Conservation (phyloP, 1,140 invertebrate species). For the Cepaea nemoralis region DNA sequence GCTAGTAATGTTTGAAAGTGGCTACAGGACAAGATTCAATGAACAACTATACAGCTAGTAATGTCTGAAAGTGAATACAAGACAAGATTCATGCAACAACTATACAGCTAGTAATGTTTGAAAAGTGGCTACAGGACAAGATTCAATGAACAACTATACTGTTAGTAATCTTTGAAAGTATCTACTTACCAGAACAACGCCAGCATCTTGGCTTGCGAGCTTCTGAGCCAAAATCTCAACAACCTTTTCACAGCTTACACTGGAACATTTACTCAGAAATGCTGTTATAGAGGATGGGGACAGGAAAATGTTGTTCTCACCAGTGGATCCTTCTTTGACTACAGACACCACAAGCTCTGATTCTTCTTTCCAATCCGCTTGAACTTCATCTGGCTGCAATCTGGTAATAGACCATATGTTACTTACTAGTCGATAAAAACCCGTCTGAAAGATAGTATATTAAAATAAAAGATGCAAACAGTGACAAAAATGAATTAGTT, state of each 20-base stretch:
- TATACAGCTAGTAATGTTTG: no score
- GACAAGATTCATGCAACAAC: no score
- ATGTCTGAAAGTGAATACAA: no score
- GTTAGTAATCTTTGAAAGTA: no score
- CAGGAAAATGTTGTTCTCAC: not conserved
- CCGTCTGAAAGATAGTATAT: no score
- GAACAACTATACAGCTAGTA: no score
- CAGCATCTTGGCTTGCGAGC: constrained; percentile 19
- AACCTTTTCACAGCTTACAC: constrained; percentile 55
- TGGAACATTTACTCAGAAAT: constrained; percentile 47
- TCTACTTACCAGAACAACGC: constrained; percentile 40
- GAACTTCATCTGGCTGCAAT: not conserved
- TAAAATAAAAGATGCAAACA: no score
- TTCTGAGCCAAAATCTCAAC: constrained; percentile 47
- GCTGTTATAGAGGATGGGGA: constrained; percentile 38
- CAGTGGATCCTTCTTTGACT: not conserved
- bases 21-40: no score
- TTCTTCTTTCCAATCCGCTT: constrained; percentile 28
- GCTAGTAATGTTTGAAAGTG: no score
- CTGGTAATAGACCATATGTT: not conserved
- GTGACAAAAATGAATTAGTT: no score
- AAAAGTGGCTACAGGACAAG: no score
- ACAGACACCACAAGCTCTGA: not conserved
- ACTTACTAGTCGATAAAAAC: not conserved
- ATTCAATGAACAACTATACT: no score